Evolutionary conservation across 2,797 vertebrate genomes (phyloP).

Genomic region (Micropoecilia bifurca): DNA sequence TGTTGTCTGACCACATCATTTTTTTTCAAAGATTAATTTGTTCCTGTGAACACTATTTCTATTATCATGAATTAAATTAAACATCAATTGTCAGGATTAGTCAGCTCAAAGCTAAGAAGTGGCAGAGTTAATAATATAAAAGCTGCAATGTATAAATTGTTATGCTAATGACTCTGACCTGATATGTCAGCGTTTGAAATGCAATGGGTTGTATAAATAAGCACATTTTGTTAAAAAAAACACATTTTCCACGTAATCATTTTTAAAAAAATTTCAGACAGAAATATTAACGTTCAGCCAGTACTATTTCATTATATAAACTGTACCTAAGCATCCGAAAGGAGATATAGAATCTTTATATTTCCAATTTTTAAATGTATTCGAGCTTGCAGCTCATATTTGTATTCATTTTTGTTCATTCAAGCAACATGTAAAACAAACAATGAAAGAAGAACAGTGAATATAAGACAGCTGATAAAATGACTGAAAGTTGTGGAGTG

Average conservation of each 20-base stretch:
- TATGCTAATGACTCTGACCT: background rate
- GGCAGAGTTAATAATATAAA: background rate
- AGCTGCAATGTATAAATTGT: background rate
- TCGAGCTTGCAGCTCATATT: background rate
- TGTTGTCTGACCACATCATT: background rate
- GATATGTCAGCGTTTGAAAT: background rate
- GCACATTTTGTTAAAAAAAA: background rate
- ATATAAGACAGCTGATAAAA: background rate
- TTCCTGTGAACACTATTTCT: background rate
- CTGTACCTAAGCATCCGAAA: background rate
- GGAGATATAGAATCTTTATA: background rate
- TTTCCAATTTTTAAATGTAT: background rate
- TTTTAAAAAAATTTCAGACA: background rate
- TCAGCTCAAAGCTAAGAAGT: background rate
- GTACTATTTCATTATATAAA: background rate
- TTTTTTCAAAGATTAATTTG: background rate
- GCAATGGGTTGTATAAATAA: background rate
- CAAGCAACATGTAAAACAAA: background rate
- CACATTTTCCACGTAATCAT: background rate
- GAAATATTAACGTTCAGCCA: background rate
- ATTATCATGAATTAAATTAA: background rate
- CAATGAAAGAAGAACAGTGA: background rate
- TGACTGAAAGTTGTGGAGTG: background rate
- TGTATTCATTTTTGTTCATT: background rate
- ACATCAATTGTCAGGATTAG: constrained; percentile 3